Evolutionary conservation across 2,888 invertebrate genomes (phyloP), one percentile per base, ranked within the genome.

Genomic region (Agriopis leucophaearia): DNA sequence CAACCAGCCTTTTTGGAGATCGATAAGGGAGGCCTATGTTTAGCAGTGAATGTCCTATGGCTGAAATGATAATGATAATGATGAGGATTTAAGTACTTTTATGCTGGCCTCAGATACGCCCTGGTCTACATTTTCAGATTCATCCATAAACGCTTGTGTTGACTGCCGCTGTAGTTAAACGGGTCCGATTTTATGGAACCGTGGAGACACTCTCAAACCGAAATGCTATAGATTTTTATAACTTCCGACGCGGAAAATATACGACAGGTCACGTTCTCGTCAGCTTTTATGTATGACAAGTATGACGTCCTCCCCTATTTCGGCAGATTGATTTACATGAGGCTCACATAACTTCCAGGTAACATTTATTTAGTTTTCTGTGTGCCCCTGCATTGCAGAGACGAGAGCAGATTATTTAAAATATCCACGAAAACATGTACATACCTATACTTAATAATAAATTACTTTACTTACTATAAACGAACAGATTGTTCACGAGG

Each of bases 211-310:
- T 16, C 52, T 38, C 52, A 54, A 59, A 64, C 56, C 51, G 18
- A 56, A 52, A 57, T 54, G 52, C 51, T 60, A 60, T 64, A 69
- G 64, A 61, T 27, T 64, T 69, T 69, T 61, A 69, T 69, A 64
- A 64, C 51, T 9, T 8, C 44, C 63, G 63, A 62, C 65, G 61
- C 54, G 42, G 58, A 64, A 61, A 51, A 60, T 62, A 58, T 67
- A 69, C 56, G 72, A 65, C 72, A 69, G 63, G 72, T 67, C 72
- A 72, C 69, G 72, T 67, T 62, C 40, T 50, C 59, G 59, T 64
- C 69, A 69, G 64, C 55, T 69, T 72, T 72, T 67, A 69, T 69
- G 66, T 64, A 56, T 66, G 66, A 67, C 64, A 69, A 66, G 56
- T 63, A 57, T 42, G 59, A 51, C 58, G 54, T 64, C 66, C 51